phyloP scores from a whole-genome alignment of 2,113 vertebrate species.

The Addax nasomaculatus region DNA sequence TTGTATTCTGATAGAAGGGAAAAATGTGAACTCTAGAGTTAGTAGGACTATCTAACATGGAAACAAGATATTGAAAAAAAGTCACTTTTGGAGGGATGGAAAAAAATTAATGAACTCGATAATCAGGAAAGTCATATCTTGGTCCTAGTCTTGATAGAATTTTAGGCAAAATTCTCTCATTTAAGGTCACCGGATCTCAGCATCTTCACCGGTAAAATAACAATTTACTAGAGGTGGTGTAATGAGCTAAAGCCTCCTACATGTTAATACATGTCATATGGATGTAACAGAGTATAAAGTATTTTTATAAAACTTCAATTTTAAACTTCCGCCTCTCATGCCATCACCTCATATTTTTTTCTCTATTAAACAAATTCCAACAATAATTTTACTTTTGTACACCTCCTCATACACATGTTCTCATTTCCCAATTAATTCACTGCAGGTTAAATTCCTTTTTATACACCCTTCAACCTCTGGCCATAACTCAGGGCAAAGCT shows the following conservation, averaged over 20 bases:
- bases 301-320: not conserved
- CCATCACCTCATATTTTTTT: not conserved
- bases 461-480: not conserved
- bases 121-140: not conserved
- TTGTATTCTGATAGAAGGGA: not conserved
- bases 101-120: fast-evolving
- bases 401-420: not conserved
- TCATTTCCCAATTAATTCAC: not conserved
- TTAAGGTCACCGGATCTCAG: not conserved
- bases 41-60: not conserved
- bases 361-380: not conserved
- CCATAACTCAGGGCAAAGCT: not conserved
- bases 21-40: not conserved
- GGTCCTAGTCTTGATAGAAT: not conserved
- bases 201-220: not conserved
- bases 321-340: not conserved
- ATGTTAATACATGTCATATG: not conserved
- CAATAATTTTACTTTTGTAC: not conserved
- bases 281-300: not conserved
- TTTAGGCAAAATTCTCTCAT: not conserved
- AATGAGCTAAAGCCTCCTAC: not conserved
- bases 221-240: not conserved
- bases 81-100: not conserved
- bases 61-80: not conserved
- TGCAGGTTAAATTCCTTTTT: not conserved